Conservation (phyloP, 2,113 vertebrate species). For the Gorsachius goisagi region DNA sequence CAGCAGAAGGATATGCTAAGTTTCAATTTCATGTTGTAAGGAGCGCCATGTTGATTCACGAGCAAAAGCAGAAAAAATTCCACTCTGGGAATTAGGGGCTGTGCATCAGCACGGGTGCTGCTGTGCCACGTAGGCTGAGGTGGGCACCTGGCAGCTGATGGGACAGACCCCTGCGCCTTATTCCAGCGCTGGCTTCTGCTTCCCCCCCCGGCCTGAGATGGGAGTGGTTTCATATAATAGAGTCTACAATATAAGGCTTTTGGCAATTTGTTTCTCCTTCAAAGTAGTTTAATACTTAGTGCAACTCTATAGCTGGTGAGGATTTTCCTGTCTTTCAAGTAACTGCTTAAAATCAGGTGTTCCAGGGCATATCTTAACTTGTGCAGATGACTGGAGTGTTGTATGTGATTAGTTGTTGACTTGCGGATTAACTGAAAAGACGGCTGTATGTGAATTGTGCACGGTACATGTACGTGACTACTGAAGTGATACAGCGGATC, state of each 20-base stretch:
- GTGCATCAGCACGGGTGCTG: background rate
- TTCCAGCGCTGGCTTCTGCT: background rate
- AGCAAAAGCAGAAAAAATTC: background rate
- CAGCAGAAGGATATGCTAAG: background rate
- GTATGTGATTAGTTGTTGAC: background rate
- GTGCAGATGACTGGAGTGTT: background rate
- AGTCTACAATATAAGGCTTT: background rate
- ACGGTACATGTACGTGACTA: accelerated
- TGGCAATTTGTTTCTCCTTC: background rate
- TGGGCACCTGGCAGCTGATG: background rate
- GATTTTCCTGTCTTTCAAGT: background rate
- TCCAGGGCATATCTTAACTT: background rate
- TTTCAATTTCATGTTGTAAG: background rate
- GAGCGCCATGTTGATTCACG: background rate
- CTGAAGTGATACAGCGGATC: background rate
- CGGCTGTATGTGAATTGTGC: background rate
- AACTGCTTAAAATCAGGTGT: background rate
- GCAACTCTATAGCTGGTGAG: background rate
- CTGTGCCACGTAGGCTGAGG: background rate
- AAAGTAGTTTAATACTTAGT: background rate
- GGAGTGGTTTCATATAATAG: background rate
- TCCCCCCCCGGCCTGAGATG: background rate
- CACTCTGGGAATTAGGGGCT: background rate
- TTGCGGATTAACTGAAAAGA: background rate
- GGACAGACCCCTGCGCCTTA: background rate